Conservation (phyloP, 2,113 vertebrate species). For the Crotalus helleri region DNA sequence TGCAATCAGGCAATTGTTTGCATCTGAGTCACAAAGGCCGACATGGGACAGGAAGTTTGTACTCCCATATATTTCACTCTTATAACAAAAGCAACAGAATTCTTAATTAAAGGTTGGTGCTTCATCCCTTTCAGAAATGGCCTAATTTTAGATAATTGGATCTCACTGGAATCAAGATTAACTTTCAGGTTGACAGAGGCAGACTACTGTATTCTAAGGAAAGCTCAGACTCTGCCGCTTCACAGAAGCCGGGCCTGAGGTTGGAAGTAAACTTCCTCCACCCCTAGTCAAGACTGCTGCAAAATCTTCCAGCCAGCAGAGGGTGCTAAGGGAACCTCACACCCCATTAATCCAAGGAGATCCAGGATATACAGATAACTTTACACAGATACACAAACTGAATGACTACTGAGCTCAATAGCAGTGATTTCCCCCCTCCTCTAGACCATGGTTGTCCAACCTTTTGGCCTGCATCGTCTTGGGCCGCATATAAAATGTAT, state of each 20-base stretch:
- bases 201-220: neutral
- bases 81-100: neutral
- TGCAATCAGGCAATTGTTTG: conserved; percentile 20
- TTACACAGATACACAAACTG: neutral
- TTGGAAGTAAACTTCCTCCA: neutral
- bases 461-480: neutral
- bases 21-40: conserved; percentile 48
- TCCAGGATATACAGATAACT: neutral
- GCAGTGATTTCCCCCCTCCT: neutral
- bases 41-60: conserved; percentile 38
- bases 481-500: neutral
- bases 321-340: neutral
- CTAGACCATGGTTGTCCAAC: neutral
- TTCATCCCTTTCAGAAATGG: neutral
- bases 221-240: neutral
- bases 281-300: neutral
- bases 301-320: neutral
- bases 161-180: neutral
- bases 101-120: neutral
- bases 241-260: too few relatives aligned
- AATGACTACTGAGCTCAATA: neutral
- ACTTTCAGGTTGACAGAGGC: neutral
- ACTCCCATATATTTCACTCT: accelerated
- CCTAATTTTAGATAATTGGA: neutral
- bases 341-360: neutral